phyloP scores from a whole-genome alignment of 2,888 invertebrate species.

The Aspidiotus destructor region DNA sequence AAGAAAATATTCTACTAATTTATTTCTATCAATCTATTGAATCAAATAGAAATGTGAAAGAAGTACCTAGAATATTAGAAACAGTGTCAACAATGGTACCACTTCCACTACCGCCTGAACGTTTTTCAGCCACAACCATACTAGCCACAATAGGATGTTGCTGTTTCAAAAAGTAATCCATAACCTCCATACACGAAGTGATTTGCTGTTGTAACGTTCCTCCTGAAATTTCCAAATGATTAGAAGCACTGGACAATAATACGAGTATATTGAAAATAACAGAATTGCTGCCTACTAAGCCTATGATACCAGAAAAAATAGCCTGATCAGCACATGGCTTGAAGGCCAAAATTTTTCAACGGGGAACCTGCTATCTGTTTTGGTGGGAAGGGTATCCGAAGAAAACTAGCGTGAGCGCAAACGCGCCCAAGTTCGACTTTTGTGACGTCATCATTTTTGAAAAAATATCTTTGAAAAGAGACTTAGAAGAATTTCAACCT shows the following conservation, averaged over 20 bases:
- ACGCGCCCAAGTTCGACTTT: no score
- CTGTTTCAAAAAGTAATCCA: slow-evolving; percentile 58
- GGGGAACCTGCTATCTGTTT: no score
- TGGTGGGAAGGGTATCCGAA: no score
- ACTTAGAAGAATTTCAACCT: no score
- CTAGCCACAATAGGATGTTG: slow-evolving; percentile 59
- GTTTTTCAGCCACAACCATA: slow-evolving; percentile 80
- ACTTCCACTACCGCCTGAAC: slow-evolving; percentile 51
- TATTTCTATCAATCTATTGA: not conserved
- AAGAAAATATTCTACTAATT: not conserved
- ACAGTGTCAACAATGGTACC: slow-evolving; percentile 64
- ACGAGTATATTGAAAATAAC: no score
- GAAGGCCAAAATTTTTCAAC: no score
- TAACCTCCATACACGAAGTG: slow-evolving; percentile 63
- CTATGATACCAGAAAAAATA: no score
- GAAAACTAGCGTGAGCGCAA: no score
- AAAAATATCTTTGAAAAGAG: no score
- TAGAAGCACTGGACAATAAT: not conserved
- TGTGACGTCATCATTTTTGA: no score
- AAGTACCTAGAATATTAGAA: slow-evolving; percentile 48
- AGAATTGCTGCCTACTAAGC: no score
- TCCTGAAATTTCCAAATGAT: slow-evolving; percentile 39
- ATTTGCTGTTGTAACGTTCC: slow-evolving; percentile 82
- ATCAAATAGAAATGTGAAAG: not conserved
- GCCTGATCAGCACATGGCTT: no score